These are phyloP conservation scores for Aeoliscus strigatus DNA, from an alignment of 2,797 vertebrate species.

Conservation along the genomic window DNA sequence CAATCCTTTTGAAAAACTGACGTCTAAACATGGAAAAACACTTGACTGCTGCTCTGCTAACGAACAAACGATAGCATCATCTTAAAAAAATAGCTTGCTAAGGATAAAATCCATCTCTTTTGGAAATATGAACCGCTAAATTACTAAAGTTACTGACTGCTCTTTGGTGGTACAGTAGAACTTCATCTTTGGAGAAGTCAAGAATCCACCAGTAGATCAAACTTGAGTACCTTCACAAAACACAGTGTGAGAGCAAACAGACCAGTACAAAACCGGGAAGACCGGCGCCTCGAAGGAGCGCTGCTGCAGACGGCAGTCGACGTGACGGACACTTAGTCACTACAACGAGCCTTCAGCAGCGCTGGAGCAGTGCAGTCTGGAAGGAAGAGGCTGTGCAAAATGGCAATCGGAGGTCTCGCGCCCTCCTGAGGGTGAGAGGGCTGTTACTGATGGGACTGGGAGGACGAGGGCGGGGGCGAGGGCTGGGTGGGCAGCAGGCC, in stretches of 20 bases:
- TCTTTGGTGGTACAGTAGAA: conserved; percentile 33
- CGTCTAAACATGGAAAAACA: conserved; percentile 50
- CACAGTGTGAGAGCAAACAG: conserved; percentile 14
- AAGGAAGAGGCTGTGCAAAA: conserved; percentile 62
- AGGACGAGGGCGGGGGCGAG: conserved; percentile 41
- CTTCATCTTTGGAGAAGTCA: conserved; percentile 36
- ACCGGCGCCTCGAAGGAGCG: conserved; percentile 36
- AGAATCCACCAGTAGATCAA: conserved; percentile 22
- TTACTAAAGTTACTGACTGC: conserved; percentile 19
- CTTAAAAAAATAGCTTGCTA: conserved; percentile 57
- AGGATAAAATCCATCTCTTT: conserved; percentile 34
- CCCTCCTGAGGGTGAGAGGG: conserved; percentile 2
- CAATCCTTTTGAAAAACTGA: conserved; percentile 34
- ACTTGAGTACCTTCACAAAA: conserved; percentile 49
- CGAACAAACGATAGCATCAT: conserved; percentile 34
- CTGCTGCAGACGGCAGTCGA: conserved; percentile 36
- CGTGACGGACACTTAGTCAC: conserved; percentile 24
- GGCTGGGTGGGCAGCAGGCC: conserved; percentile 64
- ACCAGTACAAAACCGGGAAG: conserved; percentile 41
- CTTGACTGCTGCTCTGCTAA: conserved; percentile 21
- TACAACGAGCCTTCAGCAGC: conserved; percentile 52
- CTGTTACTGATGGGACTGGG: conserved; percentile 52
- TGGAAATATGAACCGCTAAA: conserved; percentile 36
- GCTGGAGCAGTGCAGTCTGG: conserved; percentile 47
- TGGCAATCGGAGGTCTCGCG: conserved; percentile 30